Percentiles rank a stretch among this genome's conserved stretches.
phyloP scores from a whole-genome alignment of 2,888 invertebrate genomes.

The Trichopoda pennipes region DNA sequence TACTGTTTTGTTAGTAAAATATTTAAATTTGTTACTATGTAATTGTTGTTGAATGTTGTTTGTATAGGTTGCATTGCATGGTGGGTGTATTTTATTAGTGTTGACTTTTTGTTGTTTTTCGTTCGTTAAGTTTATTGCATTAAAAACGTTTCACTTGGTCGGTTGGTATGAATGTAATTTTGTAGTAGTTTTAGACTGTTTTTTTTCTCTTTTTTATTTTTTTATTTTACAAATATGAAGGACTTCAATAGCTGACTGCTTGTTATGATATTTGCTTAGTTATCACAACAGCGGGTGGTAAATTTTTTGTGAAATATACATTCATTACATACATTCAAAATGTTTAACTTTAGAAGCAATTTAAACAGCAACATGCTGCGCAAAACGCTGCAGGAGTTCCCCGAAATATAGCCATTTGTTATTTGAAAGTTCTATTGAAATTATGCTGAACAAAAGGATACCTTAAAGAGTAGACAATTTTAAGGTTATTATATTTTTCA shows the following conservation, averaged over 20 bases:
- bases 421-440: slow-evolving; percentile 23
- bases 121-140: slow-evolving; percentile 66
- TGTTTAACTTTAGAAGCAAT: slow-evolving; percentile 62
- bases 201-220: slow-evolving; percentile 6
- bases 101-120: slow-evolving; percentile 37
- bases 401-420: slow-evolving; percentile 16
- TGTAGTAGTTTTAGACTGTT: slow-evolving; percentile 47
- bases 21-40: slow-evolving; percentile 24
- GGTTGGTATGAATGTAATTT: slow-evolving; percentile 52
- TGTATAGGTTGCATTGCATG: background rate
- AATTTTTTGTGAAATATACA: slow-evolving; percentile 64
- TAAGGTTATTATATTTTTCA: slow-evolving; percentile 18
- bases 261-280: slow-evolving; percentile 48
- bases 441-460: slow-evolving; percentile 27
- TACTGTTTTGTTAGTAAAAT: slow-evolving; percentile 34
- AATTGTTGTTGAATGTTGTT: background rate
- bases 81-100: slow-evolving; percentile 40
- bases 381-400: slow-evolving; percentile 50
- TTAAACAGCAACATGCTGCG: slow-evolving; percentile 64
- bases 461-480: slow-evolving; percentile 13
- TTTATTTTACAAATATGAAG: slow-evolving; percentile 9
- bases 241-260: slow-evolving; percentile 22
- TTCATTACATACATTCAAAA: slow-evolving; percentile 60
- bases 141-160: slow-evolving; percentile 63
- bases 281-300: slow-evolving; percentile 61